A percentile compares a stretch with the other conserved stretches of the same genome.
These are phyloP conservation scores for Daubentonia madagascariensis DNA, from an alignment of 2,113 vertebrate genomes.

Conservation along the genomic window DNA sequence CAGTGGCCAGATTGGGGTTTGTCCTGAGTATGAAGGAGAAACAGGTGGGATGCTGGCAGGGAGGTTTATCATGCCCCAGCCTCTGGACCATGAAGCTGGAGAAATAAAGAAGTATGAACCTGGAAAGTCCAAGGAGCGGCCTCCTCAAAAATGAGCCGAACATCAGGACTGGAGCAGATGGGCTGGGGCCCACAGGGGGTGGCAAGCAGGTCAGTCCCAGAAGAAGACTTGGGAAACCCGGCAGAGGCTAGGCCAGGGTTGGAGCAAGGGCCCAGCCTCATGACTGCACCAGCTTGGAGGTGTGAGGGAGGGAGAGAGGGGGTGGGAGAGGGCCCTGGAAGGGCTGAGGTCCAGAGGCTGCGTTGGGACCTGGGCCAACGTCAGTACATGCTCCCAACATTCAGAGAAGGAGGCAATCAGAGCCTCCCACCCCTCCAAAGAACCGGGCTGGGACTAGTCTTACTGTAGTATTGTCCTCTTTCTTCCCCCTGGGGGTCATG, in stretches of 20 bases:
- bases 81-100: background rate
- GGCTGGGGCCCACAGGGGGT: background rate
- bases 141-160: background rate
- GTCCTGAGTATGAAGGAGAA: background rate
- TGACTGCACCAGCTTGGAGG: background rate
- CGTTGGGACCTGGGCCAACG: background rate
- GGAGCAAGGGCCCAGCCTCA: background rate
- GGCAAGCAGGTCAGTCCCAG: background rate
- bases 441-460: background rate
- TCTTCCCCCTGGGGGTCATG: background rate
- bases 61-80: background rate
- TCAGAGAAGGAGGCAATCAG: background rate
- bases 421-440: background rate
- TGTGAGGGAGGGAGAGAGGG: background rate
- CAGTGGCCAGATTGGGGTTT: background rate
- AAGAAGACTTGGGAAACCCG: background rate
- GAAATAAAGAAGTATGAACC: background rate
- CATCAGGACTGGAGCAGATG: background rate
- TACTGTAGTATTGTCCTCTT: background rate
- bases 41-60: background rate
- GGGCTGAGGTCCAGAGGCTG: background rate
- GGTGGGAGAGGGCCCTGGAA: background rate
- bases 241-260: background rate
- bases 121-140: background rate
- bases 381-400: background rate